A percentile compares a stretch with the other conserved stretches of the same genome.
Evolutionary conservation across 2,888 invertebrate species (phyloP).

Genomic region (Metacarcinus magister): DNA sequence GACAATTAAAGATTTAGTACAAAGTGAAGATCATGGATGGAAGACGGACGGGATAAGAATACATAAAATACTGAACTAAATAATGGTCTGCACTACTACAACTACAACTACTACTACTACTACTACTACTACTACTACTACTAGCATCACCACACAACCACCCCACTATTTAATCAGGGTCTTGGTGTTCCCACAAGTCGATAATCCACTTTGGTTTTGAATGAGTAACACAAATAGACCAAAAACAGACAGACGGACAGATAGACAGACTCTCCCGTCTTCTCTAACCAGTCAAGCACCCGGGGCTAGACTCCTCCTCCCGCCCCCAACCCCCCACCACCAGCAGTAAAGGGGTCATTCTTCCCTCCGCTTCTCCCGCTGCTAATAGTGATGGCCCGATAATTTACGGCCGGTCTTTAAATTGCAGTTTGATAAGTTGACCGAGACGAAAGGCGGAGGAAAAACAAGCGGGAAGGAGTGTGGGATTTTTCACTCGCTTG

Average conservation of each 20-base stretch:
- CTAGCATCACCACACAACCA: no score
- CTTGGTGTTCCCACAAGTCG: no score
- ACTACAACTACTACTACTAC: no score
- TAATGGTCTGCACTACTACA: no score
- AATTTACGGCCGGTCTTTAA: conserved; percentile 38
- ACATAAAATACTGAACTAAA: no score
- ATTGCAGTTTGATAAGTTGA: conserved; percentile 48
- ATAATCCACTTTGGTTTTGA: no score
- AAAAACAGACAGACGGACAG: not conserved
- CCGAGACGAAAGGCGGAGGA: not conserved
- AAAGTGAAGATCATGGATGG: no score
- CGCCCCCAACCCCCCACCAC: not conserved
- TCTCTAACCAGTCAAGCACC: not conserved
- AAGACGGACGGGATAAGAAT: no score
- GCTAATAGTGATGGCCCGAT: conserved; percentile 34
- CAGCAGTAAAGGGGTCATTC: conserved; percentile 1
- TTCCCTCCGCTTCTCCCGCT: not conserved
- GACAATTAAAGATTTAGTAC: no score
- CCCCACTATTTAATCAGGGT: no score
- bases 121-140: no score
- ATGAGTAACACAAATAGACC: not conserved
- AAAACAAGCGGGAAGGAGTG: not conserved
- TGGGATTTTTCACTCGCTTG: conserved; percentile 19
- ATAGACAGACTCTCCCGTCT: not conserved
- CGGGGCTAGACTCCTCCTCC: not conserved